phyloP scores from a whole-genome alignment of 1,140 invertebrate species.

The Trichogramma pretiosum region DNA sequence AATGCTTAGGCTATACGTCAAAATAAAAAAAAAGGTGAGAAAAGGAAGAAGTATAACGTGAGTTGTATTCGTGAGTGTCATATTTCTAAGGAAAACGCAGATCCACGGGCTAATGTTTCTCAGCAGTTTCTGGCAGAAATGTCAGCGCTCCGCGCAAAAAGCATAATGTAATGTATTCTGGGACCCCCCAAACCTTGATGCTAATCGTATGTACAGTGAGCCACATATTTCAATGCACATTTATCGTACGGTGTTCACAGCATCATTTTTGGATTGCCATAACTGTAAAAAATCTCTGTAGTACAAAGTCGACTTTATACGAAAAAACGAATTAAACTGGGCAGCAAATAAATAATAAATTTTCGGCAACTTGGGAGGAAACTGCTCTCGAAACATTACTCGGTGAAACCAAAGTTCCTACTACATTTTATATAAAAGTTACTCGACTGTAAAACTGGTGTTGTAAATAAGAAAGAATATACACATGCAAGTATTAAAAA shows the following conservation, averaged over 20 bases:
- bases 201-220: no score
- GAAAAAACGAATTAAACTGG: constrained; percentile 13
- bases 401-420: constrained; percentile 48
- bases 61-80: constrained; percentile 46
- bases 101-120: constrained; percentile 46
- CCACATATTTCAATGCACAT: no score
- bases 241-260: no score
- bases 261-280: constrained; percentile 16
- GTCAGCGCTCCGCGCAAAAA: constrained; percentile 20
- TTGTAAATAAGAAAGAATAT: constrained; percentile 38
- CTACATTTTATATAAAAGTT: constrained; percentile 47
- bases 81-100: constrained; percentile 44
- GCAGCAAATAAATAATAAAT: constrained; percentile 15
- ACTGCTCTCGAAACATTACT: constrained; percentile 45
- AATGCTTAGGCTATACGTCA: constrained; percentile 19
- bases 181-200: constrained; percentile 13
- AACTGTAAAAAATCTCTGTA: constrained; percentile 19
- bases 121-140: constrained; percentile 41
- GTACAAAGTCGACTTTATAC: constrained; percentile 18
- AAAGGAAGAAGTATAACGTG: constrained; percentile 33
- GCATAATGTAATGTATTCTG: constrained; percentile 15
- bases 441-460: constrained; percentile 43
- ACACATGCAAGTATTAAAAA: constrained; percentile 40
- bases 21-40: constrained; percentile 25
- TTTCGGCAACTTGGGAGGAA: constrained; percentile 30